Conservation (phyloP, 2,797 vertebrate genomes). For the Typhlichthys eigenmanni region DNA sequence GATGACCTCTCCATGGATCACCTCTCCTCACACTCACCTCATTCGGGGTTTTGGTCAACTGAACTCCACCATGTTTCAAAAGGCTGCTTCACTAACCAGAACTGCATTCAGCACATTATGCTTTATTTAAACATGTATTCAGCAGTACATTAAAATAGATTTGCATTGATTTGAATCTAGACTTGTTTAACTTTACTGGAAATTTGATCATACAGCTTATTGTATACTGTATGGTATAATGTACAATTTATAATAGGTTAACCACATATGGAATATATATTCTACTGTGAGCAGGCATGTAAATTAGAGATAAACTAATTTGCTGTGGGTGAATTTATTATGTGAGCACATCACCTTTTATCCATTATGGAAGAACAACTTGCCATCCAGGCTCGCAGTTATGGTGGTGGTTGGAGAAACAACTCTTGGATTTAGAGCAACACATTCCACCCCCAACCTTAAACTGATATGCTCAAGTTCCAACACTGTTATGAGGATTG, state of each 20-base stretch:
- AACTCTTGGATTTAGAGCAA: background rate
- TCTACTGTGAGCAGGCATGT: background rate
- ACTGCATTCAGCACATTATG: constrained; percentile 19
- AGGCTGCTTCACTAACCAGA: constrained; percentile 18
- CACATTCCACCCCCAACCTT: background rate
- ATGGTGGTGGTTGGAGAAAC: background rate
- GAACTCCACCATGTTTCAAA: constrained; percentile 2
- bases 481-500: background rate
- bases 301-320: constrained; percentile 1
- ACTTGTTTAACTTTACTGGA: background rate
- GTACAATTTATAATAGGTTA: too few relatives aligned
- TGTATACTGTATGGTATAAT: too few relatives aligned
- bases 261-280: too few relatives aligned
- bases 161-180: background rate
- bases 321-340: background rate
- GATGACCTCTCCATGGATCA: constrained; percentile 54
- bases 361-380: background rate
- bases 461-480: constrained; percentile 1
- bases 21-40: constrained; percentile 29
- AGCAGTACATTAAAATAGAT: background rate
- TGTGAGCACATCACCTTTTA: background rate
- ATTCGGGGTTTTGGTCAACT: constrained; percentile 12
- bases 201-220: too few relatives aligned
- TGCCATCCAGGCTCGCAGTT: background rate
- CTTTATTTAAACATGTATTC: constrained; percentile 4